A percentile compares a stretch with the other conserved stretches of the same genome.
Evolutionary conservation across 2,888 invertebrate species (phyloP).

Genomic region (Drosophila incognita): DNA sequence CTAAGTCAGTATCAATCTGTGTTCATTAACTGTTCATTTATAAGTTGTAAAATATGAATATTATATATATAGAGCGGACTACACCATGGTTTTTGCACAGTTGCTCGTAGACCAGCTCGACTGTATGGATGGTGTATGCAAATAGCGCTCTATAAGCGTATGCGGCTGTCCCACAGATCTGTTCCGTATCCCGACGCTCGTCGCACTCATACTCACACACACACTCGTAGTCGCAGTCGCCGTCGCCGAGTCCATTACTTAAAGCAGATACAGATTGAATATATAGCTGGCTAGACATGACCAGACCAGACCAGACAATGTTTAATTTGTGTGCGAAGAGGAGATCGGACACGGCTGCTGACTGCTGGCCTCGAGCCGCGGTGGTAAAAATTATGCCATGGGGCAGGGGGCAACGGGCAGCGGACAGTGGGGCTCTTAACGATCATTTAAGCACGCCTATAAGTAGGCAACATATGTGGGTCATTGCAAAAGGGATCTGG

Average conservation of each 20-base stretch:
- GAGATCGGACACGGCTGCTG: slow-evolving; percentile 26
- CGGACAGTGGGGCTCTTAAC: neutral
- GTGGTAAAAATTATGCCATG: neutral
- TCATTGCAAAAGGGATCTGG: slow-evolving; percentile 10
- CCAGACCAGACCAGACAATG: slow-evolving; percentile 49
- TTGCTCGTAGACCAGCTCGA: slow-evolving; percentile 13
- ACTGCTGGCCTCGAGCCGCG: neutral
- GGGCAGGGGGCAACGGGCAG: neutral
- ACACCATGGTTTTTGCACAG: neutral
- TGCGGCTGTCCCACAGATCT: slow-evolving; percentile 50
- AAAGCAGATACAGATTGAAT: slow-evolving; percentile 33
- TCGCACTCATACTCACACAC: neutral
- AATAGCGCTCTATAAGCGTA: slow-evolving; percentile 35
- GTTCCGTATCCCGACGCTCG: slow-evolving; percentile 38
- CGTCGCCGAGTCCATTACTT: slow-evolving; percentile 62
- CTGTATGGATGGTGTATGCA: slow-evolving; percentile 37
- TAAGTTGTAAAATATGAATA: neutral
- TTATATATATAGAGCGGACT: neutral
- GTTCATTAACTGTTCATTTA: slow-evolving; percentile 2
- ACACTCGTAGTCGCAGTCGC: slow-evolving; percentile 3
- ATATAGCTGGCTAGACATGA: slow-evolving; percentile 49
- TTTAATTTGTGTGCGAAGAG: slow-evolving; percentile 50
- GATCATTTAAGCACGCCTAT: slow-evolving; percentile 32
- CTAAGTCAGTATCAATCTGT: neutral
- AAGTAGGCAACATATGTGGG: slow-evolving; percentile 59